Evolutionary conservation across 2,888 invertebrate genomes (phyloP).

Genomic region (Lochmaea capreae): DNA sequence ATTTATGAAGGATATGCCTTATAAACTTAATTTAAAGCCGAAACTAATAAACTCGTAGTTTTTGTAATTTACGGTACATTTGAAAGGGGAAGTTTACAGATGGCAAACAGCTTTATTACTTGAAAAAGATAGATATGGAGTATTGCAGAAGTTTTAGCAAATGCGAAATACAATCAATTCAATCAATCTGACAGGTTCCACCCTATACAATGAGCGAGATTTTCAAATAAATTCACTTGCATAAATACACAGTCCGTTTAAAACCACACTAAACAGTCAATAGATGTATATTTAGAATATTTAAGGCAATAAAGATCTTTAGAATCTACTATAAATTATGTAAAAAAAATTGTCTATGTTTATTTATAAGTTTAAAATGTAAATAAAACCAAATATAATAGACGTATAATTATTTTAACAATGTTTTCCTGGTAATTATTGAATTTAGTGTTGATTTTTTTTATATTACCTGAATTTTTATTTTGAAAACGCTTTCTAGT

Average conservation of each 20-base stretch:
- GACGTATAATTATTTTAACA: background rate
- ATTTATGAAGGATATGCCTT: background rate
- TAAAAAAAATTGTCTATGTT: conserved; percentile 26
- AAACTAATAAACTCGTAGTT: background rate
- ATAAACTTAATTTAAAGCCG: background rate
- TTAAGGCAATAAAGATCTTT: conserved; percentile 29
- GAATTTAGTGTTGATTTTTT: background rate
- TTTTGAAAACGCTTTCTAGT: background rate
- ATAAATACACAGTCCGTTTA: conserved; percentile 31
- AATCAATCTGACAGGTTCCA: background rate
- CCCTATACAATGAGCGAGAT: conserved; percentile 22
- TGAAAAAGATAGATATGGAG: too few relatives aligned
- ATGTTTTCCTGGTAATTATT: background rate
- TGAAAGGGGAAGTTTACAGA: too few relatives aligned
- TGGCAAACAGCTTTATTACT: too few relatives aligned
- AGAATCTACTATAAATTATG: conserved; percentile 29
- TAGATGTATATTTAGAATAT: conserved; percentile 37
- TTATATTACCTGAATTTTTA: background rate
- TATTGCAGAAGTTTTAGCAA: too few relatives aligned
- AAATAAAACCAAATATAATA: background rate
- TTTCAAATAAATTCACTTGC: conserved; percentile 31
- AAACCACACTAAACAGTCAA: conserved; percentile 36
- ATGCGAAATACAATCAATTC: background rate
- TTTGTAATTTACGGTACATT: too few relatives aligned
- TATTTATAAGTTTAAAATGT: conserved; percentile 21